A percentile compares a stretch with the other conserved stretches of the same genome.
Conservation (phyloP, 2,888 invertebrate species). For the Oithona nana region DNA sequence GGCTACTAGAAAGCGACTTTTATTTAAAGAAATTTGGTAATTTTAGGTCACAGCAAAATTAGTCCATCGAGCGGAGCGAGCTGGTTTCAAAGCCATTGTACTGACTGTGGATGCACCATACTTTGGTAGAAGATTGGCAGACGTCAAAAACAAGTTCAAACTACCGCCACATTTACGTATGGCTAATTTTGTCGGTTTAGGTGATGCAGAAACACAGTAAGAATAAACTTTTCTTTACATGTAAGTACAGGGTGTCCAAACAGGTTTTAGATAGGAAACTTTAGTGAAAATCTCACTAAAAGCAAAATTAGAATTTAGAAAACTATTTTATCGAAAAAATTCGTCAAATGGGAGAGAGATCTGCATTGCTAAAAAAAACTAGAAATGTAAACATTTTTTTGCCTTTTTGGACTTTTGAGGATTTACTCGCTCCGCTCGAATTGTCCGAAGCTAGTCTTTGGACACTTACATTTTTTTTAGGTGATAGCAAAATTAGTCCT, state of each 20-base stretch:
- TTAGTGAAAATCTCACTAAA: too few species aligned
- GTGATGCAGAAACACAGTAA: constrained; percentile 28
- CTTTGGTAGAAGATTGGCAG: constrained; percentile 61
- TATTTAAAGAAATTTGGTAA: constrained; percentile 19
- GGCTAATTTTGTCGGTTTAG: constrained; percentile 45
- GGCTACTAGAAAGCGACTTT: not conserved
- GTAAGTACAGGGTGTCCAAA: too few species aligned
- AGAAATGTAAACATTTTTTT: too few species aligned
- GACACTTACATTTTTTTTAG: constrained; percentile 23
- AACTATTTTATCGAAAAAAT: too few species aligned
- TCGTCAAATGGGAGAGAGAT: too few species aligned
- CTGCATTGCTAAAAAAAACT: too few species aligned
- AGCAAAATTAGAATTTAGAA: too few species aligned
- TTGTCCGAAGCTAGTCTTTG: too few species aligned
- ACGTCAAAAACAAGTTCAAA: constrained; percentile 60
- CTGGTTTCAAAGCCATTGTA: constrained; percentile 68
- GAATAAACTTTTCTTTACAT: too few species aligned
- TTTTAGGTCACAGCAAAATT: constrained; percentile 44
- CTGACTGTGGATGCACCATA: constrained; percentile 73
- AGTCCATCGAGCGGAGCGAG: constrained; percentile 53
- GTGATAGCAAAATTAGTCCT: constrained; percentile 48
- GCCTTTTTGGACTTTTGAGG: too few species aligned
- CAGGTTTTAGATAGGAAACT: too few species aligned
- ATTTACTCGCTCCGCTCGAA: too few species aligned
- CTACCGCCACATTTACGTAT: constrained; percentile 62